Evolutionary conservation across 2,113 vertebrate genomes (phyloP), one percentile per base, ranked within the genome.

Genomic region (Cnemophilus loriae): DNA sequence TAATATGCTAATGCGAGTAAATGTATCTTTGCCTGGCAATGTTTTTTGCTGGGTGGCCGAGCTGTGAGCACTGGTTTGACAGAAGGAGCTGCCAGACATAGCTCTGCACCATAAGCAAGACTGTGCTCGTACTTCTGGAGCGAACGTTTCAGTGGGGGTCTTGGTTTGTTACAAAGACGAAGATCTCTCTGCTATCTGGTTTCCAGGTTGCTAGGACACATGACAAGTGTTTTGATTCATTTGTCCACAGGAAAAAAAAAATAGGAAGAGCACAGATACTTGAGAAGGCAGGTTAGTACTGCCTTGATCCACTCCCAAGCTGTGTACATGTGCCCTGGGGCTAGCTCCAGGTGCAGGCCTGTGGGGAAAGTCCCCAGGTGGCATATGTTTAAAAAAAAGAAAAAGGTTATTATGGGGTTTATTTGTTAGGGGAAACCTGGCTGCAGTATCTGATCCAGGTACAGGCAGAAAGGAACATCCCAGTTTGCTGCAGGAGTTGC

Each of bases 201-300:
- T 95, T 50, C 59, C 76, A 60, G 87, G 79, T 96, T 93, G 85
- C 85, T 96, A 87, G 82, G 88, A 88, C 73, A 70, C 80, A 27
- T 39, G 37, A 74, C 63, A 76, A 92, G n/a, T 90, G 56, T 86
- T 95, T 91, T 88, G 67, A 84, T 86, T 91, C 52, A 80, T 92
- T 84, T 74, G 32, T 75, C 89, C 20, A 6, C n/a, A 44, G 55
- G 4, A 35, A 53, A 80, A 47, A 57, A 59, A 69, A 92, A 41
- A 19, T 8, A 44, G 59, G 71, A 84, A 80, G 52, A 76, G 39
- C 16, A 6, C 26, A 80, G 69, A 56, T 86, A 76, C 56, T 86
- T 75, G 80, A 83, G 82, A 82, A 82, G 50, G 30, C 59, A 50
- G 65, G 65, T 93, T 95, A 84, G 76, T 70, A 35, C 55, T 86